Conservation (phyloP, 2,888 invertebrate species). For the Acanthoscelides obtectus region DNA sequence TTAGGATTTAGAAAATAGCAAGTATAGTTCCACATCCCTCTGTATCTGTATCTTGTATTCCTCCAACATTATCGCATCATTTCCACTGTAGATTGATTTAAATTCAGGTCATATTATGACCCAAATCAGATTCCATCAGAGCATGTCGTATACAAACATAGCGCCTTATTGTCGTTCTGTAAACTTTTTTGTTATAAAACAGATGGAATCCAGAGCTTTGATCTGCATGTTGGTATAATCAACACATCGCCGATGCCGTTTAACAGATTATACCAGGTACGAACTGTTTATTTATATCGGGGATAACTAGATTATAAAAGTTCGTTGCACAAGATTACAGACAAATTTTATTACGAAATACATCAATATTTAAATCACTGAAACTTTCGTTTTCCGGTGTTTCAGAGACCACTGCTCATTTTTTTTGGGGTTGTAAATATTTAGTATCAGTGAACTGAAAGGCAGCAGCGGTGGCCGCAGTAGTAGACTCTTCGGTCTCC, state of each 20-base stretch:
- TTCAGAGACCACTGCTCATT: no score
- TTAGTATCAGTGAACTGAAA: no score
- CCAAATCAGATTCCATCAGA: background rate
- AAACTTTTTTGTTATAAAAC: background rate
- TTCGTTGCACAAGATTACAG: background rate
- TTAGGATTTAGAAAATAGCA: no score
- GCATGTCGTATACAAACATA: background rate
- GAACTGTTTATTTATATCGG: background rate
- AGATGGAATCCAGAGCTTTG: background rate
- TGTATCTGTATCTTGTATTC: no score
- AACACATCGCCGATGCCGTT: background rate
- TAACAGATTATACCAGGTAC: background rate
- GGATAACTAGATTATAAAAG: background rate
- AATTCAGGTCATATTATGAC: background rate
- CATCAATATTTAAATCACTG: background rate
- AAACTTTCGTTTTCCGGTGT: no score
- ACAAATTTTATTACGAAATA: background rate
- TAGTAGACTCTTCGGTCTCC: no score
- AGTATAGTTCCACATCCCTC: no score
- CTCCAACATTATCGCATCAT: no score
- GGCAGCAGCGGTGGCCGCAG: no score
- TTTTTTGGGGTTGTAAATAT: no score
- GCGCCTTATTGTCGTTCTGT: background rate
- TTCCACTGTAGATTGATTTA: background rate
- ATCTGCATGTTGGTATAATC: background rate